phyloP scores from a whole-genome alignment of 2,113 vertebrate species.

The Phalacrocorax aristotelis region DNA sequence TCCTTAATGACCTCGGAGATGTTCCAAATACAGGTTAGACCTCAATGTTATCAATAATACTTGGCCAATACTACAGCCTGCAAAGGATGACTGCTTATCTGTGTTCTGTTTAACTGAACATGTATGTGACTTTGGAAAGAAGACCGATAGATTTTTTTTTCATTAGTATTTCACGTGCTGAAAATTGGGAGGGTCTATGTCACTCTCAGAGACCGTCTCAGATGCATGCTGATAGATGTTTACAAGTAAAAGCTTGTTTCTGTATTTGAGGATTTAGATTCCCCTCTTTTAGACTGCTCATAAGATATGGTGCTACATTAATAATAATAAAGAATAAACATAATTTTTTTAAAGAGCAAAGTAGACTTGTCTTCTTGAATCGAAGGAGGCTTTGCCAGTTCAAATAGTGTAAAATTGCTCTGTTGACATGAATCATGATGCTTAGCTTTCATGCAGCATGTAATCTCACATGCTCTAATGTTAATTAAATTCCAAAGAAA shows the following conservation, averaged over 20 bases:
- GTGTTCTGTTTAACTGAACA: background rate
- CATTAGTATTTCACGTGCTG: background rate
- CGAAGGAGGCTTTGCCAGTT: background rate
- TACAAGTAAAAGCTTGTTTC: background rate
- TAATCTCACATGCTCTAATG: constrained; percentile 34
- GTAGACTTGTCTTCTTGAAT: background rate
- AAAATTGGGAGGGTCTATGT: background rate
- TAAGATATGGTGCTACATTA: background rate
- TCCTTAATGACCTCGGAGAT: background rate
- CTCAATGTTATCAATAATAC: background rate
- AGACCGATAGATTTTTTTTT: background rate
- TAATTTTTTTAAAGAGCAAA: background rate
- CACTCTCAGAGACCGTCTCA: background rate
- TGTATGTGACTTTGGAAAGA: background rate
- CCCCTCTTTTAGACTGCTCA: background rate
- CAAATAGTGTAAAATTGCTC: background rate
- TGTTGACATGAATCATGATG: background rate
- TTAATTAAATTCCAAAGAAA: constrained; percentile 63
- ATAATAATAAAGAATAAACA: background rate
- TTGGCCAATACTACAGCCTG: background rate
- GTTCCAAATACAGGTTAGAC: background rate
- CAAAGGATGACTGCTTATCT: background rate
- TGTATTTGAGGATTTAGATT: background rate
- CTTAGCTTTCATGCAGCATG: constrained; percentile 33
- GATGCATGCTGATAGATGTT: background rate